Base-by-base conservation (phyloP, 1,140 invertebrate species). In the Trachymyrmex septentrionalis region DNA sequence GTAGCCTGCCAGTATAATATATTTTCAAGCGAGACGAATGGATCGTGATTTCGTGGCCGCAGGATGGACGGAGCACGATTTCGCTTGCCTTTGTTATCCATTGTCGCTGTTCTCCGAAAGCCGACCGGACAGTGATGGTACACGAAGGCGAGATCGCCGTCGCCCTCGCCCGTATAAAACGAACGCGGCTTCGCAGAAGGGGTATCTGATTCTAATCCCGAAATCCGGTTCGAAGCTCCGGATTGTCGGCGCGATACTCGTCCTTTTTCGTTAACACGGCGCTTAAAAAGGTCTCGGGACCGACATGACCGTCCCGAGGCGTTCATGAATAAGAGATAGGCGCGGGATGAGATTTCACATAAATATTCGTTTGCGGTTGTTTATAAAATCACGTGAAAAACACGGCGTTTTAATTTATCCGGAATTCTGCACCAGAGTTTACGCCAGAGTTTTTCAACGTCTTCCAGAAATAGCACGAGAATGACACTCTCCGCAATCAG, bases 1-100 rank as follows among this genome's bases (percentile, higher is more conserved):
- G 76, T 85, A n/a, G 66, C 73, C 88, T 86, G 87, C 86, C 85
- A 87, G 91, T 92, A 88, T 93, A 93, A 93, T 93, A 93, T 93
- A 92, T 90, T 92, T 92, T 86, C 87, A 81, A 53, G 80, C 89
- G 87, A 89, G 86, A 90, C 90, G 90, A 92, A 93, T 92, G 87
- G 89, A 91, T 90, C 91, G 87, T 92, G 92, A 93, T 93, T 93
- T 93, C 87, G 90, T 63, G 63, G 64, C 38, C 44, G 61, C 66
- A 67, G 27, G 24, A 64, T 30, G 53, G 50, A 30, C 5, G 53
- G 14, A 44, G 38, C 38, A 87, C 87, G 61, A 14, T 81, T 61
- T 30, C 63, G 53, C 30, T 19, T 57, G 57, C 73, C 75, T 86
- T 90, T 75, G 81, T 92, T 89, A 72, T 82, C 85, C 78, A 88